Conservation (phyloP, 2,113 vertebrate species). For the Hypocryptadius cinnamomeus region DNA sequence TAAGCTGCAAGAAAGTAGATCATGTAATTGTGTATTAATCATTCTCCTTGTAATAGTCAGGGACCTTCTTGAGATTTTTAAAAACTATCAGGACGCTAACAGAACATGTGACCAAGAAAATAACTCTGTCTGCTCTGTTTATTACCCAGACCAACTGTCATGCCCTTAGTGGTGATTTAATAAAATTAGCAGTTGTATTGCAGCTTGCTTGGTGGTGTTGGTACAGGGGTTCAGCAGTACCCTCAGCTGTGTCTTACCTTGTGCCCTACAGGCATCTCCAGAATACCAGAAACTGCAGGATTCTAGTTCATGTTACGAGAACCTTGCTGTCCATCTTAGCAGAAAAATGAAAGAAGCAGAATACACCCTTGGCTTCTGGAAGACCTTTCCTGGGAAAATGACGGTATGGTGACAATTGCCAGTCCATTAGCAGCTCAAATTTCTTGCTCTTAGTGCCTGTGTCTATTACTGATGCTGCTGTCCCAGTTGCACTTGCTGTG, state of each 20-base stretch:
- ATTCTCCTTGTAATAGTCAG: background rate
- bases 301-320: conserved; percentile 83
- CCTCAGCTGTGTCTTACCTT: background rate
- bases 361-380: conserved; percentile 92
- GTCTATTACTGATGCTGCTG: background rate
- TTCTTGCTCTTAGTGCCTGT: background rate
- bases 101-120: background rate
- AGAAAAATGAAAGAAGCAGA: conserved; percentile 90
- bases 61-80: background rate
- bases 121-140: background rate
- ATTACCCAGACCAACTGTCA: background rate
- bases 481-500: background rate
- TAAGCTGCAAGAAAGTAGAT: background rate
- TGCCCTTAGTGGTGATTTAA: background rate
- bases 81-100: background rate
- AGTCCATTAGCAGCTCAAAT: background rate
- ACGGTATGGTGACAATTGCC: conserved; percentile 70
- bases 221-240: background rate
- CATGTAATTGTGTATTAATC: background rate
- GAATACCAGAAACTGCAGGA: conserved; percentile 93
- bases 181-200: background rate
- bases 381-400: conserved; percentile 98
- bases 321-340: conserved; percentile 79
- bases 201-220: background rate
- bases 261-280: conserved; percentile 70